Conservation (phyloP, 1,140 invertebrate genomes). For the Tetranychus urticae region DNA sequence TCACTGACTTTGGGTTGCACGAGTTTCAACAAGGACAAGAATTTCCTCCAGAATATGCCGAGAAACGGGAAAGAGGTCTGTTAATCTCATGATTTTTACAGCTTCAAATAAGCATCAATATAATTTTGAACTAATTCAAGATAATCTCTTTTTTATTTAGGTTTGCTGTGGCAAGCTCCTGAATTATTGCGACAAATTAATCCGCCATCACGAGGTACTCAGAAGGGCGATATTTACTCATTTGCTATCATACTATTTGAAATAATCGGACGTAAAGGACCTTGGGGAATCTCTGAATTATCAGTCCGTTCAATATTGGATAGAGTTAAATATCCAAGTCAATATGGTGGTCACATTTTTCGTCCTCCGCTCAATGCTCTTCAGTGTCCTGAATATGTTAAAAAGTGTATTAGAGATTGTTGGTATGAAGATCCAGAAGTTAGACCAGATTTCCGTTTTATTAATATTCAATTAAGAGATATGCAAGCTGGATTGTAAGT, state of each 20-base stretch:
- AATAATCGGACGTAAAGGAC: conserved; percentile 36
- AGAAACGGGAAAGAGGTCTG: not conserved
- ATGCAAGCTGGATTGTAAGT: conserved; percentile 55
- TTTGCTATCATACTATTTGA: conserved; percentile 45
- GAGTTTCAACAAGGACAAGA: conserved; percentile 32
- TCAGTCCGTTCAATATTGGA: conserved; percentile 18
- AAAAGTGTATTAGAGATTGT: conserved; percentile 41
- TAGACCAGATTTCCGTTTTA: conserved; percentile 52
- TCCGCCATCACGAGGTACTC: conserved; percentile 24
- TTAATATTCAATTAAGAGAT: conserved; percentile 51
- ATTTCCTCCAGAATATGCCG: not conserved
- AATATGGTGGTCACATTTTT: conserved; percentile 19
- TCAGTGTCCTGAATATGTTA: conserved; percentile 31
- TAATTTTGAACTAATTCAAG: not conserved
- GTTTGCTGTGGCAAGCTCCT: conserved; percentile 38
- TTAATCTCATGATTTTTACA: not conserved
- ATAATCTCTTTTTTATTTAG: conserved; percentile 10
- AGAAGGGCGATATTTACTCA: conserved; percentile 28
- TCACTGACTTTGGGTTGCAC: conserved; percentile 66
- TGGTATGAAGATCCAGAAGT: conserved; percentile 52
- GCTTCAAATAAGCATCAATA: not conserved
- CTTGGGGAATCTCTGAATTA: conserved; percentile 31
- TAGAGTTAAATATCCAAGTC: conserved; percentile 19
- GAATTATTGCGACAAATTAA: conserved; percentile 33
- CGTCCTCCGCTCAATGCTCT: conserved; percentile 30